phyloP scores from a whole-genome alignment of 2,113 vertebrate genomes.

The Cettia cetti region DNA sequence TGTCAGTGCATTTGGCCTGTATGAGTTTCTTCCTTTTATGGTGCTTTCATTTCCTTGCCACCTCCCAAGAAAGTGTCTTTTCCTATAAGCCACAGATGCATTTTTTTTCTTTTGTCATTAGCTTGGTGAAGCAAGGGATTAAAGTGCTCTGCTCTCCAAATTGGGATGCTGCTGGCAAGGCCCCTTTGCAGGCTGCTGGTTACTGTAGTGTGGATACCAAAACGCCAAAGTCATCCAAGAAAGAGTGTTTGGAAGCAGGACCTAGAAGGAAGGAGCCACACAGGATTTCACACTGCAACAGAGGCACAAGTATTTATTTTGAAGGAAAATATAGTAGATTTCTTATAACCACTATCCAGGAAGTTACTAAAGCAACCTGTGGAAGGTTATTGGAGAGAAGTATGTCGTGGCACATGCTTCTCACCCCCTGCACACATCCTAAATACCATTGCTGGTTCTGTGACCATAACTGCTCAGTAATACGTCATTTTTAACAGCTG shows the following conservation, averaged over 20 bases:
- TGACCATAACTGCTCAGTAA: neutral
- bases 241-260: neutral
- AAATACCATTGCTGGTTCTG: neutral
- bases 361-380: neutral
- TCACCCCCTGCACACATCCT: neutral
- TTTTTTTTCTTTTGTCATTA: neutral
- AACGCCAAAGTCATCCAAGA: neutral
- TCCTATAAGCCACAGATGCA: neutral
- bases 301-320: neutral
- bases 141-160: neutral
- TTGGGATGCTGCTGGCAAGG: neutral
- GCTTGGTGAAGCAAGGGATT: neutral
- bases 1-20: neutral
- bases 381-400: neutral
- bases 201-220: neutral
- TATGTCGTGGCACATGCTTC: neutral
- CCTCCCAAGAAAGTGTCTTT: neutral
- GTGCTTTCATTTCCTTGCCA: neutral
- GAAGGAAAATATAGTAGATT: neutral
- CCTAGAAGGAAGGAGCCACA: neutral
- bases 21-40: neutral
- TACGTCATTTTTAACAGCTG: neutral
- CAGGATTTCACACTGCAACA: neutral
- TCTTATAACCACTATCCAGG: neutral
- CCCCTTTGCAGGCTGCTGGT: neutral